Percentiles rank a stretch among this genome's conserved stretches.
These are phyloP conservation scores for Polypedilum vanderplanki DNA, from an alignment of 1,140 invertebrate species.

Conservation along the genomic window DNA sequence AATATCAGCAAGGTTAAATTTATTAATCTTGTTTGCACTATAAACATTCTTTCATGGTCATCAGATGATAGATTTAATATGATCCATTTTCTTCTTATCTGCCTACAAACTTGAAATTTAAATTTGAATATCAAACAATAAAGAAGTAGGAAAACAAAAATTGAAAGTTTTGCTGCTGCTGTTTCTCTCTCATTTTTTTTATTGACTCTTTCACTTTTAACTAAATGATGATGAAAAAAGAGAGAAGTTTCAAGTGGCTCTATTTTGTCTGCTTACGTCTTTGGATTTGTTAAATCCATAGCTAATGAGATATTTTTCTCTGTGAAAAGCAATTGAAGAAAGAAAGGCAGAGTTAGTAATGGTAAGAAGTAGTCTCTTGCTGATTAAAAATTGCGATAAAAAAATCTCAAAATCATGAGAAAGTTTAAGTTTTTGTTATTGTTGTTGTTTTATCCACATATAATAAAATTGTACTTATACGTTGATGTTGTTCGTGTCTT, in stretches of 20 bases:
- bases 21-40: background rate
- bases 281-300: too few relatives aligned
- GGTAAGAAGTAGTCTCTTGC: background rate
- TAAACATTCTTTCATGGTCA: background rate
- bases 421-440: background rate
- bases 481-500: background rate
- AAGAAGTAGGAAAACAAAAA: background rate
- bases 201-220: conserved; percentile 6
- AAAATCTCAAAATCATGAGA: background rate
- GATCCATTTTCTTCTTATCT: background rate
- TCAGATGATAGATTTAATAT: background rate
- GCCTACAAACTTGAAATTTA: background rate
- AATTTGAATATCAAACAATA: background rate
- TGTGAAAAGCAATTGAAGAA: too few relatives aligned
- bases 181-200: background rate
- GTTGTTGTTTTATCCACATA: background rate
- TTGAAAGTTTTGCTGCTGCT: conserved; percentile 11
- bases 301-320: too few relatives aligned
- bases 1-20: too few relatives aligned
- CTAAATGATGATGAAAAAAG: background rate
- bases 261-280: conserved; percentile 9
- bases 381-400: background rate
- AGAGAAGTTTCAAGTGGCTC: conserved; percentile 16
- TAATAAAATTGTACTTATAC: background rate
- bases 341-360: too few relatives aligned